Conservation (phyloP, 2,888 invertebrate species). For the Tinea pellionella region DNA sequence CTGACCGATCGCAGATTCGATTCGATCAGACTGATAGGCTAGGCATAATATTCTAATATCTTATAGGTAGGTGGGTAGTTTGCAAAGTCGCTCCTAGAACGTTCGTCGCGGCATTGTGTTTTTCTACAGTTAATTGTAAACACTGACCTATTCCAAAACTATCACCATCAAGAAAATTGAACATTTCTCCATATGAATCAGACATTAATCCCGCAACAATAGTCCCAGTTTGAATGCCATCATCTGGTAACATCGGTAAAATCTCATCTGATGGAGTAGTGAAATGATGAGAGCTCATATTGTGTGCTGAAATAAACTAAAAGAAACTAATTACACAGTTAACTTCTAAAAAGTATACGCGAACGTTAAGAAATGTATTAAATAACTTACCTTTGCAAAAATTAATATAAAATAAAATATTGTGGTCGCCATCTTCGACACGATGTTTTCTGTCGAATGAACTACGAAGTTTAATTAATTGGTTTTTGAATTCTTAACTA, state of each 20-base stretch:
- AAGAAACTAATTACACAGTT: no score
- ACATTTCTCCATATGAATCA: slow-evolving; percentile 58
- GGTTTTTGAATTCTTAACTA: not conserved
- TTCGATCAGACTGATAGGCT: no score
- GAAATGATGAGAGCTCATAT: slow-evolving; percentile 35
- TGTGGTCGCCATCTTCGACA: not conserved
- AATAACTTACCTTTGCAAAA: not conserved
- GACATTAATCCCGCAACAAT: slow-evolving; percentile 58
- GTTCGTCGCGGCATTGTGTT: no score
- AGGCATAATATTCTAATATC: no score
- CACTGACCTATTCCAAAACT: slow-evolving; percentile 56
- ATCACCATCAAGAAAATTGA: slow-evolving; percentile 58
- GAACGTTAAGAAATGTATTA: no score
- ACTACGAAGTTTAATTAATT: not conserved
- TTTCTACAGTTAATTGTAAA: not conserved
- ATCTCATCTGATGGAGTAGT: slow-evolving; percentile 49
- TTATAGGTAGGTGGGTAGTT: no score
- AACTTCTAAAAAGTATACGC: no score
- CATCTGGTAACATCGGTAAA: slow-evolving; percentile 44
- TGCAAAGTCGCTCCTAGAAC: no score
- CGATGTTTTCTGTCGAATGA: not conserved
- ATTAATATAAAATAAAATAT: not conserved
- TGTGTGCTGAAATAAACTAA: slow-evolving; percentile 20
- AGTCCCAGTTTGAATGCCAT: slow-evolving; percentile 38
- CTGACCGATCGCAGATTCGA: no score